These are phyloP conservation scores for Daphoenositta chrysoptera DNA, from an alignment of 2,113 vertebrate species.

Conservation along the genomic window DNA sequence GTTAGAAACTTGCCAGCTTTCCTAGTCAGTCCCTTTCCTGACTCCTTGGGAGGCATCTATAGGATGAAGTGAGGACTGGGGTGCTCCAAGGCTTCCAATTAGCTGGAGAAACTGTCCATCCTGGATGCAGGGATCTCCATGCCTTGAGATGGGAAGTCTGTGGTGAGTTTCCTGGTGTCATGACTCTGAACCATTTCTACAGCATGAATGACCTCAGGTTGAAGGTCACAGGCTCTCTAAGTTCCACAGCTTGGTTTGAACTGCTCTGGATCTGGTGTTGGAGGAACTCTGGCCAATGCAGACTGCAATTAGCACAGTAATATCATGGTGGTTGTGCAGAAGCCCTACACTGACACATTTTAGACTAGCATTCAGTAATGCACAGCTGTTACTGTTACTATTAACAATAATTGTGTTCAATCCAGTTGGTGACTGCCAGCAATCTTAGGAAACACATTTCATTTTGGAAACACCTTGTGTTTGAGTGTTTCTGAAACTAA, in stretches of 20 bases:
- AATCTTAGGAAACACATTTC: neutral
- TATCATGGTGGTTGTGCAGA: neutral
- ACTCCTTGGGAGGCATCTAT: neutral
- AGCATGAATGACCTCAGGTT: neutral
- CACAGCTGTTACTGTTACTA: neutral
- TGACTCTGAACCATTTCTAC: neutral
- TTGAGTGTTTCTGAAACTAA: constrained; percentile 38
- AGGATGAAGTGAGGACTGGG: neutral
- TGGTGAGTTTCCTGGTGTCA: neutral
- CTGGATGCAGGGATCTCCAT: neutral
- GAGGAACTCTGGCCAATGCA: neutral
- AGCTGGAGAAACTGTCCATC: neutral
- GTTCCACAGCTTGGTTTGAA: neutral
- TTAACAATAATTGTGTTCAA: neutral
- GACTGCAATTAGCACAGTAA: neutral
- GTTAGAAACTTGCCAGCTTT: neutral
- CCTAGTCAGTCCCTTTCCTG: neutral
- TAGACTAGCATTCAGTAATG: neutral
- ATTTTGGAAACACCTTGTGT: constrained; percentile 32
- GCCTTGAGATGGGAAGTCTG: neutral
- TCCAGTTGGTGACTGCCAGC: neutral
- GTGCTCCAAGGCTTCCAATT: neutral
- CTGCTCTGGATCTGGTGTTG: neutral
- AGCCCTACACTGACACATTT: neutral
- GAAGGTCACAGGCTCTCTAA: neutral